These are phyloP conservation scores for Drosophila asahinai DNA, from an alignment of 1,140 invertebrate species.

Conservation along the genomic window DNA sequence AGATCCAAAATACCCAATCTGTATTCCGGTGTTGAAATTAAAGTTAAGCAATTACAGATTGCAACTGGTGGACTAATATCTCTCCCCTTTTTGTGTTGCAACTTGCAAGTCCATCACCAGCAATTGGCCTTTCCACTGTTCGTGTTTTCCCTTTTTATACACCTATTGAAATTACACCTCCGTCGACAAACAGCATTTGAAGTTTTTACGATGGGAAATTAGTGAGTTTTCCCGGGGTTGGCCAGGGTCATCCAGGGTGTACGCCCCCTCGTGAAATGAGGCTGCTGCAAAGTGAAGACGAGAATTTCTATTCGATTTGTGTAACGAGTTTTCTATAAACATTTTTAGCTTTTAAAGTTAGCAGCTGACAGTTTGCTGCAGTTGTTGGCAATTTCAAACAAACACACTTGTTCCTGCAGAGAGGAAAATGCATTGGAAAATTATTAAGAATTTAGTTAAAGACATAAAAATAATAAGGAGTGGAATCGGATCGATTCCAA, in stretches of 20 bases:
- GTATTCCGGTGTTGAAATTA: conserved; percentile 16
- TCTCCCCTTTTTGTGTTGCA: background rate
- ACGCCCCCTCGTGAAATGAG: conserved; percentile 47
- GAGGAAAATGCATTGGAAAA: conserved; percentile 7
- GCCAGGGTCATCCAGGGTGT: conserved; percentile 29
- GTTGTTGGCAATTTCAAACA: conserved; percentile 36
- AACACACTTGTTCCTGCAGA: conserved; percentile 5
- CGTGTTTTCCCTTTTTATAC: conserved; percentile 7
- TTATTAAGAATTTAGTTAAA: background rate
- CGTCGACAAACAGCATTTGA: conserved; percentile 44
- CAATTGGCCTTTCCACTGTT: conserved; percentile 9
- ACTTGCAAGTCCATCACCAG: conserved; percentile 29
- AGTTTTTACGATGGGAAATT: conserved; percentile 61
- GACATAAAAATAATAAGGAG: background rate
- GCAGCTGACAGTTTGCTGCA: conserved; percentile 66
- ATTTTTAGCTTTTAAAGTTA: conserved; percentile 80
- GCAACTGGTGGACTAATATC: conserved; percentile 12
- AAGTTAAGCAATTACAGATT: conserved; percentile 35
- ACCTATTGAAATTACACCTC: conserved; percentile 50
- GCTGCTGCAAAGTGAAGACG: conserved; percentile 22
- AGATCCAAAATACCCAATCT: background rate
- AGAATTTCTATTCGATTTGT: conserved; percentile 81
- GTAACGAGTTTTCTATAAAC: conserved; percentile 83
- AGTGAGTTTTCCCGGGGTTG: conserved; percentile 37
- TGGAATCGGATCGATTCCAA: too few relatives aligned